Base-by-base conservation (phyloP, 2,888 invertebrate genomes). In the Pelosia muscerda region DNA sequence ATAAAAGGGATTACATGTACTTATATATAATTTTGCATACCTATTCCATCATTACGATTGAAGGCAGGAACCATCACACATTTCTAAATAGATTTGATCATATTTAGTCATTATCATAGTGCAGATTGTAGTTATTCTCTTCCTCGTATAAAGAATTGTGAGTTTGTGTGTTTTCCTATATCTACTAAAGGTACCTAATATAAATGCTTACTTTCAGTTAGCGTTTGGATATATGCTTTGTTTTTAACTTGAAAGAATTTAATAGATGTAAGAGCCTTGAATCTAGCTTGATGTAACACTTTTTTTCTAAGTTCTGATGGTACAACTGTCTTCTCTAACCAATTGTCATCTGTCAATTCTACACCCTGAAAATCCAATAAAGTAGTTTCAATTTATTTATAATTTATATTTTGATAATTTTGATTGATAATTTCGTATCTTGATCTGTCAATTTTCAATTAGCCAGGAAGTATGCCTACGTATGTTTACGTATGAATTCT, bases 211-310 rank as follows among this genome's bases (percentile, higher is more conserved):
- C 94, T 90, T 84, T 93, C 94, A 1, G 94, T 94, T 13, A 95
- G 77, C 8, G 92, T 94, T 72, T 95, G 94, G 74, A 95, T 93
- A 76, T 90, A 95, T n/a, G 92, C 90, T 72, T 91, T 93, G 76
- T 95, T 95, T 78, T 93, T 93, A 1, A 94, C 93, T 89, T 92
- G 92, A 75, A 95, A 95, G 73, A 95, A 92, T 69, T 85, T 87
- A 25, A 95, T 92, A 19, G 93, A 93, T 15, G 92, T 92, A 13
- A 95, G 82, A 0, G 93, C 91, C 78, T 92, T 93, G 70, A 95
- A 93, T 71, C 95, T 87, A 31, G 95, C 95, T 85, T 95, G 92
- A 72, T 94, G 92, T 34, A 95, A 80, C 1, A 95, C 93, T 86
- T 95, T 95, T 69, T 93, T 93, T 10, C 94, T 83, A 13, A 95